A percentile compares a stretch with the other conserved stretches of the same genome.
Evolutionary conservation across 2,113 vertebrate species (phyloP).

Genomic region (Chloropsis cyanopogon): DNA sequence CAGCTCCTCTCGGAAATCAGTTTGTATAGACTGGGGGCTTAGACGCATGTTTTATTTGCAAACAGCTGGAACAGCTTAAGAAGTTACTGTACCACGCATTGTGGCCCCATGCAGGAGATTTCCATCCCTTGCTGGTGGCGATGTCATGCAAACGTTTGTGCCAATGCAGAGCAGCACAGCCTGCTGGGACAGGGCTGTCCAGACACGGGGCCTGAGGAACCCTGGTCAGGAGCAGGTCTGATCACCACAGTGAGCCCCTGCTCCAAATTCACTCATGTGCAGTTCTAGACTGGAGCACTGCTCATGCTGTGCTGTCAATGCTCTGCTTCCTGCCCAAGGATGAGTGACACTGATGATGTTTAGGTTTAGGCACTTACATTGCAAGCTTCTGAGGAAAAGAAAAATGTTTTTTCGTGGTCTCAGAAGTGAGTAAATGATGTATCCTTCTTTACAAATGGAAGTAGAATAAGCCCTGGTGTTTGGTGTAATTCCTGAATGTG

Average conservation of each 20-base stretch:
- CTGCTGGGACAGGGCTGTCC: neutral
- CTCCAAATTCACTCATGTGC: neutral
- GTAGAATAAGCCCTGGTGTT: neutral
- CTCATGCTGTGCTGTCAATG: fast-evolving
- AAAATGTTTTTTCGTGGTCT: neutral
- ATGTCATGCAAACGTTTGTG: neutral
- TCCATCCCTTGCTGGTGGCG: neutral
- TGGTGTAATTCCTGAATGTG: neutral
- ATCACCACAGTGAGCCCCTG: neutral
- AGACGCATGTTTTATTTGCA: neutral
- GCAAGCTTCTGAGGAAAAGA: neutral
- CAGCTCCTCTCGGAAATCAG: slow-evolving; percentile 8
- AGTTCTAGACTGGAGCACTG: neutral
- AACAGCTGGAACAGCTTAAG: slow-evolving; percentile 57
- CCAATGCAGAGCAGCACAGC: neutral
- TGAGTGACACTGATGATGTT: neutral
- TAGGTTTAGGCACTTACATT: neutral
- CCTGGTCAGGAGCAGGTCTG: fast-evolving
- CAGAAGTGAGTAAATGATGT: neutral
- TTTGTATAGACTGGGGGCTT: slow-evolving; percentile 42
- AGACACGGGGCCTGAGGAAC: neutral
- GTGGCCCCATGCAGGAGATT: slow-evolving; percentile 21
- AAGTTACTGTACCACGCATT: neutral
- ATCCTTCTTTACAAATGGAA: neutral
- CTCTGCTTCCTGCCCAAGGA: neutral